Base-by-base conservation (phyloP, 30 jellyfish, hydroid and myxozoan species). In the Rhopilema esculentum region DNA sequence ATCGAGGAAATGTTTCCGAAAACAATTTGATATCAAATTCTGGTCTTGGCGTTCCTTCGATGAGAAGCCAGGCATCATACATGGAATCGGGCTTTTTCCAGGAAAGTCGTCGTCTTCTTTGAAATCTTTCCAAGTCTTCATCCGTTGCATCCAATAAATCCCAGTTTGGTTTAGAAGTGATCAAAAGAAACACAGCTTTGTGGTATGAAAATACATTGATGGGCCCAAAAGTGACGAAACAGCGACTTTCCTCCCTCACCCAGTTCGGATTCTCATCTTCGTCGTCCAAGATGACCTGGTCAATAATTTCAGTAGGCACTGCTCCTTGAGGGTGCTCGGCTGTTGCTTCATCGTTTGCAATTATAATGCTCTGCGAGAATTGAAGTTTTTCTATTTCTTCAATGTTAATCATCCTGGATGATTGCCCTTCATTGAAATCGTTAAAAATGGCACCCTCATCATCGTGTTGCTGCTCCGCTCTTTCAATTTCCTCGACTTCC, bases 31-130 rank as follows among this genome's bases (percentile, higher is more conserved):
- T 26, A 63, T 71, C 23, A 1, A 71, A 71, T 9, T 22, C 66
- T 29, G 26, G 64, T 22, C 82, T 26, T 71, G 49, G 25, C 31
- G 66, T 71, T 26, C 28, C 79, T 28, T 75, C 75, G 15, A 49
- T 28, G 22, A 75, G 73, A 24, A 75, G 86, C 86, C 86, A 75
- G n/a, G 86, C 86, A 16, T 75, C 86, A 19, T 30, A 75, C 0
- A 75, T 52, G 30, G 86, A 75, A 49, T 75, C 80, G 32, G 79
- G 23, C 25, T 78, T 0, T 8, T 28, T 28, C 86, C 86, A 75
- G 23, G 21, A 33, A 27, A 49, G 73, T 4, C 79, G 15, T 49
- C 31, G 22, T 28, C 86, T 0, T 18, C 86, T 22, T 40, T 49
- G 62, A 49, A 75, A 75, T 52, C 73, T 32, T 23, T 75, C n/a